A percentile compares a stretch with the other conserved stretches of the same genome.
Evolutionary conservation across 2,113 vertebrate genomes (phyloP).

Genomic region (Recurvirostra avosetta): DNA sequence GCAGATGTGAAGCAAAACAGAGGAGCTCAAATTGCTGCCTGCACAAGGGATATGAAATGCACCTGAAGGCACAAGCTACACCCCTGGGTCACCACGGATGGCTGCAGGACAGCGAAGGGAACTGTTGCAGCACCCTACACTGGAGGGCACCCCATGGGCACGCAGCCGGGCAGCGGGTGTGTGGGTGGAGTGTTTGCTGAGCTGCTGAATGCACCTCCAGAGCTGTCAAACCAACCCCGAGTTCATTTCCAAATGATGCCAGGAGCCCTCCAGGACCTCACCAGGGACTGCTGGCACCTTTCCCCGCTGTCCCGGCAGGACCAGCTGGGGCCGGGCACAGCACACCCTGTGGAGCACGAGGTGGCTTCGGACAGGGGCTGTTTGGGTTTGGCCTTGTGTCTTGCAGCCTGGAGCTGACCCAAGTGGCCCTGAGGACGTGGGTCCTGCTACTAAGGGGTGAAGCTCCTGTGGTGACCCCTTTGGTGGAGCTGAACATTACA

Average conservation of each 20-base stretch:
- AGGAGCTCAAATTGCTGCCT: neutral
- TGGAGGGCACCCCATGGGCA: neutral
- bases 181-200: neutral
- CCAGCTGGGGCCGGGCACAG: neutral
- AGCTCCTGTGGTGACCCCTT: too few species aligned
- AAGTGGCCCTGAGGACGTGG: neutral
- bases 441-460: neutral
- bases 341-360: accelerated
- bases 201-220: neutral
- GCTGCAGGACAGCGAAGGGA: neutral
- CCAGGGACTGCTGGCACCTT: neutral
- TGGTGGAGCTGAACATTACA: neutral
- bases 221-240: neutral
- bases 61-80: neutral
- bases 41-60: accelerated
- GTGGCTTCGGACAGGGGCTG: neutral
- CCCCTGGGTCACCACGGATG: neutral
- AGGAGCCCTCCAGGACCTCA: neutral
- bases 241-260: neutral
- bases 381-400: neutral
- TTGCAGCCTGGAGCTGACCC: neutral
- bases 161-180: accelerated
- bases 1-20: neutral
- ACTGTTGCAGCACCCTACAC: neutral
- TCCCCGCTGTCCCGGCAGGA: neutral